Evolutionary conservation across 2,797 vertebrate genomes (phyloP).

Genomic region (Phrynocephalus vlangalii): DNA sequence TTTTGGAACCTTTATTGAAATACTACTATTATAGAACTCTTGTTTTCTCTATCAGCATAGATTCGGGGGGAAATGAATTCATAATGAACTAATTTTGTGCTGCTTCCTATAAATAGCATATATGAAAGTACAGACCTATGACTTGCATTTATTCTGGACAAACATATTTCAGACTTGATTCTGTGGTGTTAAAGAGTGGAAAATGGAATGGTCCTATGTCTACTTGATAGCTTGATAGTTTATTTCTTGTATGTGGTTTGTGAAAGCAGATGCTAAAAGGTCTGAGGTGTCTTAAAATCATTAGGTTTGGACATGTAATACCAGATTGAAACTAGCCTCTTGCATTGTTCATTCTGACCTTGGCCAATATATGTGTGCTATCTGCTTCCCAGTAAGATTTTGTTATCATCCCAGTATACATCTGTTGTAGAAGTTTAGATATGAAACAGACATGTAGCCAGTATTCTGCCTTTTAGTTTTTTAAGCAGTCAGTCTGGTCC

Average conservation of each 20-base stretch:
- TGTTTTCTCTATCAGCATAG: slow-evolving; percentile 1
- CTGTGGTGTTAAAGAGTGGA: neutral
- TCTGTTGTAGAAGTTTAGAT: too few species aligned
- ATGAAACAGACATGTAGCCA: too few species aligned
- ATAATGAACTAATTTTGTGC: neutral
- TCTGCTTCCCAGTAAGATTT: neutral
- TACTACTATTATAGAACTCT: neutral
- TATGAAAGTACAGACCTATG: neutral
- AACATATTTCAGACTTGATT: neutral
- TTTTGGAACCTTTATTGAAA: slow-evolving; percentile 43
- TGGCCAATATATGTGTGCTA: neutral
- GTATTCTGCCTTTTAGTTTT: too few species aligned
- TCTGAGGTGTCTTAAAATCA: neutral
- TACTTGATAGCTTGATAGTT: neutral
- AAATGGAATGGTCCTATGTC: neutral
- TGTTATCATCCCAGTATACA: too few species aligned
- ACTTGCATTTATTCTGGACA: neutral
- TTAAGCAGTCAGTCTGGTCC: too few species aligned
- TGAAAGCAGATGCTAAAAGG: neutral
- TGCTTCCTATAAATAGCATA: neutral
- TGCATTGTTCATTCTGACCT: neutral
- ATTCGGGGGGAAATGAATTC: slow-evolving; percentile 29
- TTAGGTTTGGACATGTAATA: neutral
- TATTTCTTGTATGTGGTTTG: neutral
- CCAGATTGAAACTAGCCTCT: neutral